phyloP scores from a whole-genome alignment of 2,888 invertebrate species.

The Drosophila formosana region DNA sequence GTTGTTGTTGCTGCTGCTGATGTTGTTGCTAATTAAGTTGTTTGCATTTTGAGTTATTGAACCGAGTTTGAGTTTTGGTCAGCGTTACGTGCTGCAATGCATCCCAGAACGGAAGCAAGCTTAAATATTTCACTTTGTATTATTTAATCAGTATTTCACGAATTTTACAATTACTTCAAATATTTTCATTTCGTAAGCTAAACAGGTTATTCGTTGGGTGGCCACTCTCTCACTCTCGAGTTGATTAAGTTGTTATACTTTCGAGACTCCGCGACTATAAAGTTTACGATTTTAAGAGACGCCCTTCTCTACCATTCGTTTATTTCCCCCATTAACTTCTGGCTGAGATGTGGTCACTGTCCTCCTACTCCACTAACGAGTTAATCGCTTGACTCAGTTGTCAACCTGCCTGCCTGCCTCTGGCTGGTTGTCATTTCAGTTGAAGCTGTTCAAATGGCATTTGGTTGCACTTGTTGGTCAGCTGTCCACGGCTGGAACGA shows the following conservation, averaged over 20 bases:
- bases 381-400: conserved; percentile 62
- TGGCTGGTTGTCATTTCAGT: conserved; percentile 50
- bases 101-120: conserved; percentile 50
- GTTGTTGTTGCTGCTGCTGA: conserved; percentile 20
- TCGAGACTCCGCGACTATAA: conserved; percentile 3
- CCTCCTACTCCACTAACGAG: conserved; percentile 3
- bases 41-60: conserved; percentile 78
- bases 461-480: conserved; percentile 68
- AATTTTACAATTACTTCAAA: background rate
- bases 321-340: conserved; percentile 6
- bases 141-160: too few species aligned
- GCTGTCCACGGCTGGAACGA: conserved; percentile 51
- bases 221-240: background rate
- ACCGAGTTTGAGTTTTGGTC: conserved; percentile 55
- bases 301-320: conserved; percentile 10
- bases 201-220: conserved; percentile 6
- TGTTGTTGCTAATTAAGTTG: conserved; percentile 75
- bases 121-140: background rate
- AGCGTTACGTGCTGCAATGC: conserved; percentile 53
- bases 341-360: background rate
- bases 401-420: conserved; percentile 57
- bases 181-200: background rate
- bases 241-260: conserved; percentile 20
- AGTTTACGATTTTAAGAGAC: background rate
- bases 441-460: conserved; percentile 46